Evolutionary conservation across 2,113 vertebrate species (phyloP), one percentile per base, ranked within the genome.

Genomic region (Pseudois nayaur): DNA sequence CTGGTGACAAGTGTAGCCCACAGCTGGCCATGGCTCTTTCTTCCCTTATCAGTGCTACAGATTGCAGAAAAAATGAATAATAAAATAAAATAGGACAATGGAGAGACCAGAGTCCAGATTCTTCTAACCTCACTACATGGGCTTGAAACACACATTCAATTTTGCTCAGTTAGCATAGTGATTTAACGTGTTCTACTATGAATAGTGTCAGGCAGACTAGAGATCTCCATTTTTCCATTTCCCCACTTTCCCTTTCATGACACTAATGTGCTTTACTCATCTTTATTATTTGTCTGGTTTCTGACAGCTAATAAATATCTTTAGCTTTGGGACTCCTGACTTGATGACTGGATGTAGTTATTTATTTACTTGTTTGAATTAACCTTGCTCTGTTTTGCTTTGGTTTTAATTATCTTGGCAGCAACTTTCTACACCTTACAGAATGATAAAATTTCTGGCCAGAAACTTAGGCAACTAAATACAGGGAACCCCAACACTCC

Each of bases 401-500:
- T 87, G 19, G 40, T 87, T 87, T 83, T 90, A 78, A 62, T 33
- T 36, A 67, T 85, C 23, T 86, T 78, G 40, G 43, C 15, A 79
- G 25, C 11, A 74, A 92, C 36, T 55, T 92, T 87, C 55, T 94
- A 62, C 48, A 78, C 9, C 4, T 43, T 21, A 84, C 3, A 84
- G 10, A 16, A 33, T 71, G 14, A 81, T 52, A 93, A 74, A 91
- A 45, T 76, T 5, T 59, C 67, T 60, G 11, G 40, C 43, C 23
- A 16, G 54, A 93, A 74, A 76, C 3, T 36, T 67, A 40, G 62
- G 40, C 23, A 92, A 33, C 59, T 62, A 21, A 71, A 60, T 25
- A 31, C 1, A 9, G 31, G n/a, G 0, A 82, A 64, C 0, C 31
- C 40, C 36, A 89, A 15, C 1, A 40, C 15, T 27, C 4, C 1